Evolutionary conservation across 2,113 vertebrate species (phyloP), one percentile per base, ranked within the genome.

Genomic region (Theristicus caerulescens): DNA sequence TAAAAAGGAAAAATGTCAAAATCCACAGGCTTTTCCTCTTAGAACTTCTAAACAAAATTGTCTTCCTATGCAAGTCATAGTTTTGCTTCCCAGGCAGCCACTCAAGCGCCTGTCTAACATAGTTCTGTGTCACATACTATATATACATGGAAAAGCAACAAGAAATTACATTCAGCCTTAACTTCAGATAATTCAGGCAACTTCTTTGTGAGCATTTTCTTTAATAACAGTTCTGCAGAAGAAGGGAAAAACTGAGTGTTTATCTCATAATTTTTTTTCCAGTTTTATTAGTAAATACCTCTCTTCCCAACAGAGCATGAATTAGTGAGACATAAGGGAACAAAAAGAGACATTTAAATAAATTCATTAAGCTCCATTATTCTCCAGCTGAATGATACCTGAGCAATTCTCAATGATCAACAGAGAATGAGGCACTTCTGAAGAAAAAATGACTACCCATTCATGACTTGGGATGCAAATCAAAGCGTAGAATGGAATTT

Each of bases 1-100:
- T 92, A 88, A 96, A 93, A 78, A 7, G 44, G 10, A 83, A 91
- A 93, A 95, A 86, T 69, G 47, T 82, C 88, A 88, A 95, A 95
- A 91, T 80, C 52, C 26, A 81, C 67, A 88, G 22, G 22, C 55
- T 80, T 94, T 95, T 91, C 40, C 47, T 86, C 59, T 94, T 80
- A 67, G 55, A 94, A 94, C 7, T 26, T 64, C 70, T 82, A 88
- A 94, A 95, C 42, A 89, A 88, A 85, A 84, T 71, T 88, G 40
- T 76, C 52, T 87, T 74, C 82, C 44, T 40, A 22, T 83, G 42
- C 77, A 82, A 91, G 74, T 46, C 51, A 58, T 8, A 90, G 32
- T 73, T 94, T 82, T 86, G 11, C 25, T 93, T 94, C 51, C 80
- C 67, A 85, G 25, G 47, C 51, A 88, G 54, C 20, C 51, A 22